Evolutionary conservation across 2,888 invertebrate genomes (phyloP).

Genomic region (Hedychridium roseum): DNA sequence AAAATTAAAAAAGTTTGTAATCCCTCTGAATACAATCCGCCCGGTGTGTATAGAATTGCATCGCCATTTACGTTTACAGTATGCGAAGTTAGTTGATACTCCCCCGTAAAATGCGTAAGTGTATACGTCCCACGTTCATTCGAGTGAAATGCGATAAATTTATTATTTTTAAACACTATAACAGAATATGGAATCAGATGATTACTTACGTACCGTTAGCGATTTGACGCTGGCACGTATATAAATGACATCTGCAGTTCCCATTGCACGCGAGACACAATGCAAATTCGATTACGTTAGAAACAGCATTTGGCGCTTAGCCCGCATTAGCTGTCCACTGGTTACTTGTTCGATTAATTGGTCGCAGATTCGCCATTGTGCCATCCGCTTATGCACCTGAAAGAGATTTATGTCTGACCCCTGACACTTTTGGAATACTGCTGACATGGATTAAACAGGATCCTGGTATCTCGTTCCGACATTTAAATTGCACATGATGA

Average conservation of each 20-base stretch:
- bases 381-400: background rate
- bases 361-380: conserved; percentile 13
- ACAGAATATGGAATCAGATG: conserved; percentile 24
- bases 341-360: conserved; percentile 40
- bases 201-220: conserved; percentile 22
- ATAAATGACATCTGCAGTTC: conserved; percentile 11
- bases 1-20: conserved; percentile 37
- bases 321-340: conserved; percentile 25
- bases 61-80: too few relatives aligned
- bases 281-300: conserved; percentile 50
- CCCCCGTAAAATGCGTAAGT: background rate
- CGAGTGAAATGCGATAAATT: too few relatives aligned
- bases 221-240: conserved; percentile 21
- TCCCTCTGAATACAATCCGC: too few relatives aligned
- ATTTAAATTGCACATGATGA: too few relatives aligned
- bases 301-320: conserved; percentile 42
- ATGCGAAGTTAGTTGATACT: conserved; percentile 5
- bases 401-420: background rate
- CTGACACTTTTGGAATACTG: too few relatives aligned
- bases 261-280: conserved; percentile 19
- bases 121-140: background rate
- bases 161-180: too few relatives aligned
- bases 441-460: too few relatives aligned
- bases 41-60: too few relatives aligned
- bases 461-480: too few relatives aligned